Conservation (phyloP, 1,140 invertebrate genomes). For the Chironomus striatipennis region DNA sequence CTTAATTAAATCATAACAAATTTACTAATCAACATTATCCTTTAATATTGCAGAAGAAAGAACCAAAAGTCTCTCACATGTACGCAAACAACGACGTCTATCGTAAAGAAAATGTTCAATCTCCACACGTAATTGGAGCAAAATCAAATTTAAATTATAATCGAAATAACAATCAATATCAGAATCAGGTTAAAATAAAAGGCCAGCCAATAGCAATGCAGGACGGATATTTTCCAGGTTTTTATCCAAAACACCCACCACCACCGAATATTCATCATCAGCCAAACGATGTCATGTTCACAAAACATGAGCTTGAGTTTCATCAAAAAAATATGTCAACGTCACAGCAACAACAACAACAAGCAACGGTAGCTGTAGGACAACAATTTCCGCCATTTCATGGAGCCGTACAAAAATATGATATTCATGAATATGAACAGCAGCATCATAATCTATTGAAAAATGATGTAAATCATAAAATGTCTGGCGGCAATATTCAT, state of each 20-base stretch:
- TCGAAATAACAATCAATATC: neutral
- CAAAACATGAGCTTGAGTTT: conserved; percentile 9
- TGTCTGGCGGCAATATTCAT: neutral
- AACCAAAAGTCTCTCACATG: neutral
- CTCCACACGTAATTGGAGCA: neutral
- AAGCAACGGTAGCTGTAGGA: neutral
- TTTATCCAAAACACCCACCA: conserved; percentile 32
- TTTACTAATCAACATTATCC: no score
- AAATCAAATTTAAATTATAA: neutral
- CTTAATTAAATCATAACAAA: no score
- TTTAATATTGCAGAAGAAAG: neutral
- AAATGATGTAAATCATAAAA: conserved; percentile 5
- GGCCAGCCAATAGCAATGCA: conserved; percentile 13
- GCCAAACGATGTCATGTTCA: neutral
- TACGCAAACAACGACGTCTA: neutral
- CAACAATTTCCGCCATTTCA: neutral
- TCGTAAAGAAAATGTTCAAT: conserved; percentile 17
- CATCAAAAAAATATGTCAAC: neutral
- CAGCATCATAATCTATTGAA: neutral
- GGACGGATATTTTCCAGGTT: conserved; percentile 33
- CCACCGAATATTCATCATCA: conserved; percentile 11
- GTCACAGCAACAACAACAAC: neutral
- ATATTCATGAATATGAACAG: neutral
- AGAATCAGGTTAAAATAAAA: conserved; percentile 4
- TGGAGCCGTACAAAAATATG: neutral